Percentiles rank a stretch among this genome's conserved stretches.
Evolutionary conservation across 1,140 invertebrate species (phyloP).

Genomic region (Drosophila pectinifera): DNA sequence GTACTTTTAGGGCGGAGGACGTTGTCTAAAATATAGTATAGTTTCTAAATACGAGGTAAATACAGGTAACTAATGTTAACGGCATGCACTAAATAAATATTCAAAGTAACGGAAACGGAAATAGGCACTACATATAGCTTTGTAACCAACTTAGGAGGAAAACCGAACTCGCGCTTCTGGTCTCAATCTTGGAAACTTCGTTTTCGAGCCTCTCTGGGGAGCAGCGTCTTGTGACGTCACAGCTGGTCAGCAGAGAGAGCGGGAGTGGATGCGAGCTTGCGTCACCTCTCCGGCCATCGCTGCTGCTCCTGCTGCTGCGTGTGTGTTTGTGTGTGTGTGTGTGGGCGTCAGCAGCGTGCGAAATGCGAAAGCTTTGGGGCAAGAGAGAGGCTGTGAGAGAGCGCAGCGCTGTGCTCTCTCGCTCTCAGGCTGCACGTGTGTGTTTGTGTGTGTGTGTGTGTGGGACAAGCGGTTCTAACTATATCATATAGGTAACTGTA

Average conservation of each 20-base stretch:
- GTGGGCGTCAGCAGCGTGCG: conserved; percentile 27
- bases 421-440: conserved; percentile 19
- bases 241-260: conserved; percentile 11
- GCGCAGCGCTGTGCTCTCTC: conserved; percentile 31
- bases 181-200: conserved; percentile 11
- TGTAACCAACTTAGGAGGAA: conserved; percentile 18
- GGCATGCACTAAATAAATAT: conserved; percentile 37
- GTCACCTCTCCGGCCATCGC: conserved; percentile 16
- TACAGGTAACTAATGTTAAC: conserved; percentile 24
- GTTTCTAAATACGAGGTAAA: background rate
- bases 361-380: conserved; percentile 34
- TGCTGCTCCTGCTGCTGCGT: background rate
- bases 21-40: background rate
- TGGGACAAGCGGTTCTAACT: conserved; percentile 16
- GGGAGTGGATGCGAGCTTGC: background rate
- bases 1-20: background rate
- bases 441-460: conserved; percentile 18
- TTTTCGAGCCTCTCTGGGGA: conserved; percentile 27
- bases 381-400: conserved; percentile 23
- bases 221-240: conserved; percentile 32
- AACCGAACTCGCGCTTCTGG: conserved; percentile 22
- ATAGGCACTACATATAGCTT: conserved; percentile 20
- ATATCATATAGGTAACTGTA: conserved; percentile 6
- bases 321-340: conserved; percentile 12
- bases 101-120: conserved; percentile 17